Base-by-base conservation (phyloP, 2,797 vertebrate genomes). In the Pangasius sanitwongsei region DNA sequence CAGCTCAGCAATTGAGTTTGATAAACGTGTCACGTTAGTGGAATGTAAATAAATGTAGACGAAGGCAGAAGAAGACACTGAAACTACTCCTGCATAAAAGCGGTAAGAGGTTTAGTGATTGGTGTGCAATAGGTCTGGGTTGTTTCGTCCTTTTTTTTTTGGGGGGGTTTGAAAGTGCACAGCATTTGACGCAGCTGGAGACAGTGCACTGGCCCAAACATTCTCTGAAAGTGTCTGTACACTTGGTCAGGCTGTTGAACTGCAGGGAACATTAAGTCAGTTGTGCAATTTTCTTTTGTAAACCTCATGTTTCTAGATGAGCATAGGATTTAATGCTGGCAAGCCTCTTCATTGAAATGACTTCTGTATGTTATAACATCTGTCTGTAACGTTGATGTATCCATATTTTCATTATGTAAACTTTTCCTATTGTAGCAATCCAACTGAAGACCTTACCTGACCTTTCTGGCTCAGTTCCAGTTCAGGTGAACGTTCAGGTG, bases 131-230 rank as follows among this genome's bases (percentile, higher is more conserved):
- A 65, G 44, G 12, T 61, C 25, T 74, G 57, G 57, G 23, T 53
- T 61, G 11, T 75, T 63, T 16, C 28, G 41, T 65, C 2, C 1
- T 41, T 41, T 41, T 41, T 3, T 41, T 41, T 41, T 41, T 37
- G n/a, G n/a, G n/a, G n/a, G n/a, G n/a, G n/a, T n/a, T 41, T 3
- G 28, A 72, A 83, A 37, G 37, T n/a, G n/a, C 44, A 55, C 59
- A 85, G 48, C 37, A 53, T 57, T 55, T 67, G 70, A 78, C 55
- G 59, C 44, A 69, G 87, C 87, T 87, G 55, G 41, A 44, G 55
- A 18, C 55, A 31, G 48, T 48, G 74, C 50, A 80, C 48, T 44
- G 74, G 59, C 48, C 83, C 83, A 89, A 70, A 15, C 34, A 28
- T 8, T 89, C 48, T 78, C 11, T 57, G 74, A 86, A 69, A 70